These are phyloP conservation scores for Drosophila algonquin DNA, from an alignment of 2,888 invertebrate species.

Conservation along the genomic window DNA sequence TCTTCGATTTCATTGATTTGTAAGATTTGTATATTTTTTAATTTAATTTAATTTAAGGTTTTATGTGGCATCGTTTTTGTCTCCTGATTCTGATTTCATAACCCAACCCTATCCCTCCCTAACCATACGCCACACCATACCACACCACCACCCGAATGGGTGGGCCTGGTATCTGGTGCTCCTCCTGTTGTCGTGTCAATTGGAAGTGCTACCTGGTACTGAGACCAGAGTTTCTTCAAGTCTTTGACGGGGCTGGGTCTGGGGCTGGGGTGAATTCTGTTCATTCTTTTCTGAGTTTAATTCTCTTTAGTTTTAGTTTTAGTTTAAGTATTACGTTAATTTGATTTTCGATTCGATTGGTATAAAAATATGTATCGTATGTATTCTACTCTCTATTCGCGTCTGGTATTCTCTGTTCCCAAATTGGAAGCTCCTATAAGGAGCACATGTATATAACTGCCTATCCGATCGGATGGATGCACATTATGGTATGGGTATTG, in stretches of 20 bases:
- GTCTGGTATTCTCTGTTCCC: constrained; percentile 49
- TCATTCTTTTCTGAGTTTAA: not conserved
- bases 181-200: not conserved
- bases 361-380: constrained; percentile 37
- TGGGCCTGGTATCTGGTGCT: too few relatives aligned
- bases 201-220: too few relatives aligned
- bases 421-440: constrained; percentile 72
- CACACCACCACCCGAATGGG: too few relatives aligned
- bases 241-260: too few relatives aligned
- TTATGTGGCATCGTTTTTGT: not conserved
- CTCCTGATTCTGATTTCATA: constrained; percentile 34
- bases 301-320: not conserved
- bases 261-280: not conserved
- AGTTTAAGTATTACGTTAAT: constrained; percentile 18
- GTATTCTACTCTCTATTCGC: constrained; percentile 16
- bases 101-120: not conserved
- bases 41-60: not conserved
- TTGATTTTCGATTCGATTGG: constrained; percentile 19
- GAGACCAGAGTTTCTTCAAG: too few relatives aligned
- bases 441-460: constrained; percentile 63
- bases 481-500: constrained; percentile 14
- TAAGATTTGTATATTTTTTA: constrained; percentile 5
- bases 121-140: not conserved
- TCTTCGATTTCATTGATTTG: constrained; percentile 14
- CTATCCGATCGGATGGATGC: constrained; percentile 34